Evolutionary conservation across 2,797 vertebrate species (phyloP).

Genomic region (Siniperca obscura): DNA sequence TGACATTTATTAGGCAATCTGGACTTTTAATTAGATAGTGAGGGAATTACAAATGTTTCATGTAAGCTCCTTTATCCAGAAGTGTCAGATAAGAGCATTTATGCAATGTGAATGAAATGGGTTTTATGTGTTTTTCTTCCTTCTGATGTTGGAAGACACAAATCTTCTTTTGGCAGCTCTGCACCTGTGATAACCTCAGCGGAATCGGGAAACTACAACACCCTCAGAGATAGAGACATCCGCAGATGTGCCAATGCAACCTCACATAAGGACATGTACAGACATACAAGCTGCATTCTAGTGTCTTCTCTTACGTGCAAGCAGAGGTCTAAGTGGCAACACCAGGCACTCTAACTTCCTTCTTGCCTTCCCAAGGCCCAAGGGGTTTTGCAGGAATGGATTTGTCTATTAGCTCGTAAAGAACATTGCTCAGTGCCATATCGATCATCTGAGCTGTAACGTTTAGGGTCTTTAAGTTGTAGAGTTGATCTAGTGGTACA

Average conservation of each 20-base stretch:
- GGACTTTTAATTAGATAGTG: conserved; percentile 74
- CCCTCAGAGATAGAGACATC: conserved; percentile 61
- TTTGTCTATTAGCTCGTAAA: conserved; percentile 89
- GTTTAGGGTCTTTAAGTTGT: conserved; percentile 87
- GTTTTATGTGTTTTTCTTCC: conserved; percentile 63
- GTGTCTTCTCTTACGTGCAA: conserved; percentile 41
- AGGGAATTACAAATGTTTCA: conserved; percentile 72
- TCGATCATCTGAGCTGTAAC: conserved; percentile 87
- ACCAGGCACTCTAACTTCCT: conserved; percentile 72
- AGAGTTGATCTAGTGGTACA: conserved; percentile 86
- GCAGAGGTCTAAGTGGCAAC: conserved; percentile 70
- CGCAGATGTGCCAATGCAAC: conserved; percentile 58
- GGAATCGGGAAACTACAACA: conserved; percentile 59
- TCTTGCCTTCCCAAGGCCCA: conserved; percentile 72
- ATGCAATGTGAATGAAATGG: conserved; percentile 68
- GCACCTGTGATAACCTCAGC: conserved; percentile 50
- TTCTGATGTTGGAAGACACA: conserved; percentile 70
- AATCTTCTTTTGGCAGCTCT: conserved; percentile 73
- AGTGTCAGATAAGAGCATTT: conserved; percentile 66
- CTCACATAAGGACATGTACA: conserved; percentile 39
- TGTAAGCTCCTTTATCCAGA: conserved; percentile 65
- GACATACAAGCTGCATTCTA: conserved; percentile 22
- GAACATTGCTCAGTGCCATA: conserved; percentile 87
- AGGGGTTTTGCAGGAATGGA: conserved; percentile 83
- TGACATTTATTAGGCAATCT: conserved; percentile 73